Base-by-base conservation (phyloP, 2,888 invertebrate genomes). In the Leucophenga maculata region DNA sequence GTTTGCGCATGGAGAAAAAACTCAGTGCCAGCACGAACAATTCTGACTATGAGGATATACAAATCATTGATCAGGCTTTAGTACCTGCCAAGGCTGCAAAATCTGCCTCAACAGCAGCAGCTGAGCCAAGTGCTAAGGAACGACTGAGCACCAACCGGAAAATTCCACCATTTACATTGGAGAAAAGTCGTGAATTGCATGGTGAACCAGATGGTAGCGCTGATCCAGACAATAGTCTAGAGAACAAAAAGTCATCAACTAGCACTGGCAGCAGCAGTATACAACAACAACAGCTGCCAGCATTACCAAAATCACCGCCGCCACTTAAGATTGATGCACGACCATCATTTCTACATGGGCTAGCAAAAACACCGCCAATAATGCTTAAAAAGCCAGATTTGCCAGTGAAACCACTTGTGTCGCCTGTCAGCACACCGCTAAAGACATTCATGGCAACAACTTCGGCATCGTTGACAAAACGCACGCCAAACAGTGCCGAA, bases 121-220 rank as follows among this genome's bases (percentile, higher is more conserved):
- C 13, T 20, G 11, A 22, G 13, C 16, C n/a, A 1, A 60, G 26
- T 60, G 32, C 55, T 44, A 69, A 55, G 32, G 66, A 67, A 3
- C 46, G 32, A 11, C 1, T n/a, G n/a, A 20, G 22, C 2, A 2
- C 32, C 9, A 31, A 55, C 8, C 26, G 50, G 6, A 48, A 46
- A 18, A 39, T 52, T 2, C 54, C 74, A 6, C 62, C 67, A 0
- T 80, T 75, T 62, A 70, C 67, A 44, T 90, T 82, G 31, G 92
- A 92, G 65, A 90, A 91, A 74, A 94, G 93, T 85, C 90, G 95
- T 32, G 95, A 95, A 82, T 89, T 93, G 75, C 95, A 95, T 9
- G 95, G 95, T 9, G 95, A 95, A 81, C 95, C 95, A 0, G 95
- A 95, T 81, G 95, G 95, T n/a, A 92, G 94, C 78, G 95, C 95